phyloP scores from a whole-genome alignment of 2,797 vertebrate genomes.

The Pantherophis vulpinus region DNA sequence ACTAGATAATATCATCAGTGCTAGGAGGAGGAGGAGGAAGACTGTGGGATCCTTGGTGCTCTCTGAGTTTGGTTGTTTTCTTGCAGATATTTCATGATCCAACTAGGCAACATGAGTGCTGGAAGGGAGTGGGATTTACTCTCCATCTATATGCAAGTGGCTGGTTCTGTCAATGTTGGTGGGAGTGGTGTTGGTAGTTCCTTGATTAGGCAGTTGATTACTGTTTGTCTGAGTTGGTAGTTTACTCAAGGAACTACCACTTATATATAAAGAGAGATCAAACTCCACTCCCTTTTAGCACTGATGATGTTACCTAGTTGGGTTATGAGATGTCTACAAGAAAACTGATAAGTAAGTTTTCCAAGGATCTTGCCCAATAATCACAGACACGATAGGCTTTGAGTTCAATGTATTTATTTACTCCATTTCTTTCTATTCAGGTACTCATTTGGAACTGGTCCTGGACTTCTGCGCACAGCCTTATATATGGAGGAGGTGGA shows the following conservation, averaged over 20 bases:
- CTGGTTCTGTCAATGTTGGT: not conserved
- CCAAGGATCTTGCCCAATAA: too few species aligned
- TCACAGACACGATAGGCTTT: too few species aligned
- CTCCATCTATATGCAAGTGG: not conserved
- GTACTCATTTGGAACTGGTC: too few species aligned
- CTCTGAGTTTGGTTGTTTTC: not conserved
- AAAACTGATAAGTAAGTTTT: too few species aligned
- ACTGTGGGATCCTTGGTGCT: not conserved
- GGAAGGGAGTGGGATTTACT: not conserved
- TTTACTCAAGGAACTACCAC: not conserved
- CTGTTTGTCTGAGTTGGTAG: not conserved
- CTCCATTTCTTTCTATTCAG: too few species aligned
- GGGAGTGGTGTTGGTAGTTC: not conserved
- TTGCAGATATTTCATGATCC: not conserved
- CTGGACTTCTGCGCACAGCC: too few species aligned
- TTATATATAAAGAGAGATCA: not conserved
- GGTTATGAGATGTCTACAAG: not conserved
- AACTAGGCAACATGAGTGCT: not conserved
- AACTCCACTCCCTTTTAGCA: not conserved
- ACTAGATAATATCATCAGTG: not conserved
- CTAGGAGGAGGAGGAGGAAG: not conserved
- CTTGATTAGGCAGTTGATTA: not conserved
- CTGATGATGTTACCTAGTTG: not conserved
- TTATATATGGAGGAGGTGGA: too few species aligned
- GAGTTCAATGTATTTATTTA: too few species aligned